Evolutionary conservation across 1,140 invertebrate genomes (phyloP), one percentile per base, ranked within the genome.

Genomic region (Babylonia areolata): DNA sequence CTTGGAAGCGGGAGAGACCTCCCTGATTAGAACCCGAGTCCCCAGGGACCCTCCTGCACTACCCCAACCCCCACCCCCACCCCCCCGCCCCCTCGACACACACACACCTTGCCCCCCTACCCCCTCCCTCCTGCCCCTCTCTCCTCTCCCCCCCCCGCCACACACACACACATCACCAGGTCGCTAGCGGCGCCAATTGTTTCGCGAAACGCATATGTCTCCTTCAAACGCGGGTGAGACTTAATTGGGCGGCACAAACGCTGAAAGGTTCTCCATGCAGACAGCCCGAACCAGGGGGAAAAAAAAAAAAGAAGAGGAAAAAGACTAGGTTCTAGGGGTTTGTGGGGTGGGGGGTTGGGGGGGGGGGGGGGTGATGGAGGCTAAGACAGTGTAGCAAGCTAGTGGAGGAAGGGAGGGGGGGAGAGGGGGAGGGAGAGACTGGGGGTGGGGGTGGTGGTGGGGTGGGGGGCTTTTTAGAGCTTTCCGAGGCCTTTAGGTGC

Each of bases 201-300:
- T 84, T 73, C 82, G 37, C 40, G 37, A 84, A 84, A 84, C 82
- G 82, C 82, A 84, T 84, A 84, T 84, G 82, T 84, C 82, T 84
- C 82, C 82, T 84, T 84, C 82, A 84, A 84, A 84, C 64, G 82
- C 82, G 69, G 82, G 75, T 84, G 82, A 84, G 82, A 69, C 64
- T 42, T 84, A 84, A 84, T 84, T 84, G 82, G 82, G 39, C 69
- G 82, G 82, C 82, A 73, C 82, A 64, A 84, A 77, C 75, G 75
- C 75, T 77, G 75, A 77, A 77, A 37, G 75, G 33, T 77, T n/a
- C 33, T 77, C 75, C 37, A 77, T 77, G 75, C 75, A 77, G 75
- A 77, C 75, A 77, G 15, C 33, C 31, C 31, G 71, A 35, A 73
- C 15, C 39, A 28, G 17, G 37, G 35, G 20, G 20, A 40, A 75